A percentile compares a stretch with the other conserved stretches of the same genome.
These are phyloP conservation scores for Mormoops blainvillei DNA, from an alignment of 2,113 vertebrate genomes.

Conservation along the genomic window DNA sequence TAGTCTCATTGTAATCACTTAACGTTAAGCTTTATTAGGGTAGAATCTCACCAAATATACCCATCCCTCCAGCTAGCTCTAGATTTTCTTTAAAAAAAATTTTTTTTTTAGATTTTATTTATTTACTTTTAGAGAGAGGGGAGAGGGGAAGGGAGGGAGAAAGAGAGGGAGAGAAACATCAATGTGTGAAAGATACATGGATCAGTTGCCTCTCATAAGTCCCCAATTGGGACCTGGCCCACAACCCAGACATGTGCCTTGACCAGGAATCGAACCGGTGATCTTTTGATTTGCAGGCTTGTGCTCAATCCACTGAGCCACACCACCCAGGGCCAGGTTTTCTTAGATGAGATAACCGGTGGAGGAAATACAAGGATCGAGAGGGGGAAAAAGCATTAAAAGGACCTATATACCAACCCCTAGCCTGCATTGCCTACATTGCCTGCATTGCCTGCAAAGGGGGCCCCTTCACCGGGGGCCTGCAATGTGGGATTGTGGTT, in stretches of 20 bases:
- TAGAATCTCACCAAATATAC: not conserved
- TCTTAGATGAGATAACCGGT: not conserved
- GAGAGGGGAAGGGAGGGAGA: too few species aligned
- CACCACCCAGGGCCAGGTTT: not conserved
- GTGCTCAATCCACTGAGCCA: too few species aligned
- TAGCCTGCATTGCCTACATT: not conserved
- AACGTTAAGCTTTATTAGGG: not conserved
- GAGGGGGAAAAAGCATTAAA: not conserved
- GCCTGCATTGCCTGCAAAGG: not conserved
- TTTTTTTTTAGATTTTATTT: too few species aligned
- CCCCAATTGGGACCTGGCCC: too few species aligned
- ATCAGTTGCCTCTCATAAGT: too few species aligned
- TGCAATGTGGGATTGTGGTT: not conserved
- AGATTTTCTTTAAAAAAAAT: not conserved
- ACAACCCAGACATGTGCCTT: too few species aligned
- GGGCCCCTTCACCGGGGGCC: not conserved
- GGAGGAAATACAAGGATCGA: not conserved
- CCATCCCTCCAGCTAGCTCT: not conserved
- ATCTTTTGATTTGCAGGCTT: too few species aligned
- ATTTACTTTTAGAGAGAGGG: too few species aligned
- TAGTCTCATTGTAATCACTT: not conserved
- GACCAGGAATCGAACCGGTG: too few species aligned
- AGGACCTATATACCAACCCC: not conserved
- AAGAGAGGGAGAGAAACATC: too few species aligned
- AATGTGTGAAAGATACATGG: too few species aligned